Evolutionary conservation across 2,797 vertebrate species (phyloP), one percentile per base, ranked within the genome.

Genomic region (Clarias fuscus): DNA sequence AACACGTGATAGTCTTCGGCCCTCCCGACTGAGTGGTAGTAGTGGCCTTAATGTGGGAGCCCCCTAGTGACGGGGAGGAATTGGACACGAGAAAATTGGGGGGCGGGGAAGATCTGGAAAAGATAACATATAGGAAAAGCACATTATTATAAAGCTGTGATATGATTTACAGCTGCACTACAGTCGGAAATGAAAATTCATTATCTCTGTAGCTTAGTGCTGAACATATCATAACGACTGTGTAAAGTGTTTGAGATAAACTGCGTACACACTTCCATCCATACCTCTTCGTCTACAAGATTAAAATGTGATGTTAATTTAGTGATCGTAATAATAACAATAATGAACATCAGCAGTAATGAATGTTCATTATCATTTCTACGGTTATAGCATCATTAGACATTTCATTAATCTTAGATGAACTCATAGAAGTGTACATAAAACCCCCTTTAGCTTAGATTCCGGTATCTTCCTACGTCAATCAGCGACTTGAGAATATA

Each of bases 301-400:
- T 11, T 30, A 67, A 67, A 67, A 67, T 81, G 40, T 20, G 8
- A 81, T 27, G n/a, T n/a, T 56, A 68, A 82, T 68, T 53, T 5
- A 68, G 20, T 33, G 48, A 65, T n/a, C 37, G 7, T 65, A 17
- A 37, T 65, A 67, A 81, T 65, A 4, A 18, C 24, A 81, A 18
- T 81, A 64, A 81, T 48, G 37, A 81, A 20, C 76, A 78, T 33
- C 20, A 80, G 7, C n/a, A 33, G 62, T 67, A 68, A 82, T 82
- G n/a, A 67, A 30, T 30, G 37, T 53, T 53, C 56, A 53, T 82
- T 82, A 82, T 68, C 65, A 58, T 82, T 70, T 3, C 20, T 70
- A 24, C 56, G 27, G 58, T 70, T 56, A 30, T 56, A 22, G 80
- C 27, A 82, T 82, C 48, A 48, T 56, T 27, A 37, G 43, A 58